Conservation (phyloP, 1,140 invertebrate genomes). For the Leptonema lineaticorne region DNA sequence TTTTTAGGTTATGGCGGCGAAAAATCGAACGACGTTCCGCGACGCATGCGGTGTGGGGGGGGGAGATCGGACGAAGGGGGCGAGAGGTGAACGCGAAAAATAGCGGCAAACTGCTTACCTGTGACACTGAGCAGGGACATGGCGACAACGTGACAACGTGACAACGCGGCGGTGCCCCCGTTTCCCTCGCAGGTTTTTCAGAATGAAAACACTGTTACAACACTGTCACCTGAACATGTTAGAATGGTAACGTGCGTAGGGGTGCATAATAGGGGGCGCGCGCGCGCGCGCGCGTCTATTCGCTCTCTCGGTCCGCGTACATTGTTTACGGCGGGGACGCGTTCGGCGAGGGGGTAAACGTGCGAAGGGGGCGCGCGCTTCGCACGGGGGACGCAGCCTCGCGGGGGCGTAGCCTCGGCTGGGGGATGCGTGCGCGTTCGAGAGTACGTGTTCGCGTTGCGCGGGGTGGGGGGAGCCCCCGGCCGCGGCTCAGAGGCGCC, state of each 20-base stretch:
- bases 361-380: neutral
- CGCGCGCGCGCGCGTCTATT: neutral
- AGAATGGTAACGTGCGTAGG: slow-evolving; percentile 18
- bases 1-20: no score
- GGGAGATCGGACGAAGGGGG: no score
- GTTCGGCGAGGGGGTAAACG: slow-evolving; percentile 27
- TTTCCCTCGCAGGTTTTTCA: neutral
- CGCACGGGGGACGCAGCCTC: slow-evolving; percentile 46
- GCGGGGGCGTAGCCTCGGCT: slow-evolving; percentile 52
- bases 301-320: slow-evolving; percentile 46
- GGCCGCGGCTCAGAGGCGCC: slow-evolving; percentile 50
- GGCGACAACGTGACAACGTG: slow-evolving; percentile 43
- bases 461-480: slow-evolving; percentile 41
- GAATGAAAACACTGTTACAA: slow-evolving; percentile 13
- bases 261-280: neutral
- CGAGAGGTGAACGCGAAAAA: no score
- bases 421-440: neutral
- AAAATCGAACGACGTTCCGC: no score
- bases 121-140: slow-evolving; percentile 59
- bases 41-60: no score
- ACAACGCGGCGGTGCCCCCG: neutral
- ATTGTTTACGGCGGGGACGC: slow-evolving; percentile 51
- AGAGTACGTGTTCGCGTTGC: neutral
- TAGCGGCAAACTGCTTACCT: slow-evolving; percentile 49
- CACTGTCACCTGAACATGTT: slow-evolving; percentile 31